phyloP scores from a whole-genome alignment of 2,113 vertebrate genomes.

The Shinisaurus crocodilurus region DNA sequence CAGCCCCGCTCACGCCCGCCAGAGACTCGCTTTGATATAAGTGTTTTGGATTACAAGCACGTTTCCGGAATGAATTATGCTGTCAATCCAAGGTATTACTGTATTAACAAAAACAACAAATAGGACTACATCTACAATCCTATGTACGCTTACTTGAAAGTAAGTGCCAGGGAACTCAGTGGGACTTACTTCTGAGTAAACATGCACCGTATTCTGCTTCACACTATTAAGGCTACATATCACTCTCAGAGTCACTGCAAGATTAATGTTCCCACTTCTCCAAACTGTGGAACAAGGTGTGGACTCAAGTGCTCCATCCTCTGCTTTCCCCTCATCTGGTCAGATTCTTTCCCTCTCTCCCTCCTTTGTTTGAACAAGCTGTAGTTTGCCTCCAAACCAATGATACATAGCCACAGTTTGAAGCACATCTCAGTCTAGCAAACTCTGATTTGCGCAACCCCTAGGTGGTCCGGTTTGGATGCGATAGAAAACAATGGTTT shows the following conservation, averaged over 20 bases:
- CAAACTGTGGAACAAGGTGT: background rate
- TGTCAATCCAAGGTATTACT: no score
- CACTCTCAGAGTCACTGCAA: background rate
- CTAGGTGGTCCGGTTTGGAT: background rate
- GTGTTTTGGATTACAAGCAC: no score
- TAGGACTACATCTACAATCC: background rate
- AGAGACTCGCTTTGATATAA: no score
- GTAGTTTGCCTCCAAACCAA: background rate
- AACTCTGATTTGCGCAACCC: background rate
- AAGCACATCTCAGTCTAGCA: background rate
- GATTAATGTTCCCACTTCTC: background rate
- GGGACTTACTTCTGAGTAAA: background rate
- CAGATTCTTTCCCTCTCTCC: no score
- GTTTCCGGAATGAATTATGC: no score
- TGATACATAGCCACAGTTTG: background rate
- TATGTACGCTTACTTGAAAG: background rate
- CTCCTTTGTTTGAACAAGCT: background rate
- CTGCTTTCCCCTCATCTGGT: background rate
- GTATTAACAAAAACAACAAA: no score
- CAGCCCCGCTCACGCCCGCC: no score
- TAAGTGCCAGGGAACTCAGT: background rate
- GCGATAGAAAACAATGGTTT: background rate
- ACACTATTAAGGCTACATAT: background rate
- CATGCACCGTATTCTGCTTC: background rate
- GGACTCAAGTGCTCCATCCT: background rate